Evolutionary conservation across 2,888 invertebrate genomes (phyloP), one percentile per base, ranked within the genome.

Genomic region (Plebejus melissa): DNA sequence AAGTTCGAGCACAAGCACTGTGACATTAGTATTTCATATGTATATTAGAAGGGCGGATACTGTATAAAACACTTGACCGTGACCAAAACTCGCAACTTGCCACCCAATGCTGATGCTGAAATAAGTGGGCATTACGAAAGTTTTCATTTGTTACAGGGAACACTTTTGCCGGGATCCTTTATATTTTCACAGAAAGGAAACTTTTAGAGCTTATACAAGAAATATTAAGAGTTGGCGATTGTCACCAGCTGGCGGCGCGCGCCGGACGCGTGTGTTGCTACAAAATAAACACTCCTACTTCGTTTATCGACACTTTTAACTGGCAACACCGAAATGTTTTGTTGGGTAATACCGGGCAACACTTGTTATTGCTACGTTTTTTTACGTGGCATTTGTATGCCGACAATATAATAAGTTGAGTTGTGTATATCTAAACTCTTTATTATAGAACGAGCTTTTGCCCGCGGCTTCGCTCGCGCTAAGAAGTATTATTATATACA

Each of bases 161-260:
- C 16, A 65, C 13, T 16, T 65, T 36, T 65, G 65, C 32, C 16
- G 65, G 65, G 65, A 36, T 65, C 65, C 65, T 65, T 65, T 65
- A 36, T 65, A 65, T 65, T 65, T 65, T 16, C 65, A 65, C 5
- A 13, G 65, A 65, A 65, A 36, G 46, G 71, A 50, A 28, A 77
- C 71, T 71, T 71, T 71, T 46, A 71, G 46, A 71, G 83, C 84
- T 87, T 85, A 86, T 87, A 87, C 85, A 86, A 88, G 87, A 88
- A 90, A 89, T 90, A 90, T 90, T 86, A 89, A 89, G 88, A 88
- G 85, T 87, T 87, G 85, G 87, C 88, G 86, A 89, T 90, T 87
- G 87, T 86, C 86, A 85, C 80, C 89, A 90, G 89, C 89, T 89
- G 90, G 84, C 89, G 88, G 87, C 65, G 65, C 58, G n/a, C 58